Conservation (phyloP, 2,113 vertebrate species). For the Podarcis raffonei region DNA sequence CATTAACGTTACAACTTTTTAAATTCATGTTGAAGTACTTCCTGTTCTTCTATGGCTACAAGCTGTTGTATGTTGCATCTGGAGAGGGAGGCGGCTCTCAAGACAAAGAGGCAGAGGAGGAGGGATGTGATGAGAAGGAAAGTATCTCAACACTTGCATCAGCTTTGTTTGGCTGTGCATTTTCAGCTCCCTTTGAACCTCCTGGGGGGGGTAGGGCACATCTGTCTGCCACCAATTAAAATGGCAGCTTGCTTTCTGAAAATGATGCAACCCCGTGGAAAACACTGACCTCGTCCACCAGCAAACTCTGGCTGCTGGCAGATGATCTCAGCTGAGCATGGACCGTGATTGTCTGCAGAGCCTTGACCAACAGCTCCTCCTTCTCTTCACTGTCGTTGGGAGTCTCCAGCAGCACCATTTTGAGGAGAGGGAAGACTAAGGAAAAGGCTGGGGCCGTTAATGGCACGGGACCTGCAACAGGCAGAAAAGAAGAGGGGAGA, state of each 20-base stretch:
- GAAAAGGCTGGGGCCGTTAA: constrained; percentile 83
- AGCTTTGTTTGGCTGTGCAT: not conserved
- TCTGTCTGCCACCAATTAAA: not conserved
- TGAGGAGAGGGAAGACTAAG: constrained; percentile 93
- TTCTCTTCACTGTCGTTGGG: constrained; percentile 82
- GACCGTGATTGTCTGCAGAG: constrained; percentile 85
- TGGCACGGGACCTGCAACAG: constrained; percentile 66
- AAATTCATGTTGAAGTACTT: too few species aligned
- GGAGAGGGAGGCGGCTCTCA: not conserved
- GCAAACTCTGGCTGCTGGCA: constrained; percentile 46
- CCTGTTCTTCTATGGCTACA: too few species aligned
- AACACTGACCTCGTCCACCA: constrained; percentile 86
- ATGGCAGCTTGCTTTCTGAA: not conserved
- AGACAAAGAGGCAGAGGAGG: not conserved
- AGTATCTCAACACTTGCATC: not conserved
- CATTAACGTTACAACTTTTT: too few species aligned
- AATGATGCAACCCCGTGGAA: too few species aligned
- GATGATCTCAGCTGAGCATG: constrained; percentile 88
- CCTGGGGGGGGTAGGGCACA: not conserved
- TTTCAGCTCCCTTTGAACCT: not conserved
- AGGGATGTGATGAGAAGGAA: not conserved
- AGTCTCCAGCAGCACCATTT: constrained; percentile 85
- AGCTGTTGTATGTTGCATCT: not conserved
- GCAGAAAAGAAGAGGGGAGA: not conserved
- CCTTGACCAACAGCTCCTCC: constrained; percentile 82